phyloP scores from a whole-genome alignment of 2,113 vertebrate genomes.

The Vombatus ursinus region DNA sequence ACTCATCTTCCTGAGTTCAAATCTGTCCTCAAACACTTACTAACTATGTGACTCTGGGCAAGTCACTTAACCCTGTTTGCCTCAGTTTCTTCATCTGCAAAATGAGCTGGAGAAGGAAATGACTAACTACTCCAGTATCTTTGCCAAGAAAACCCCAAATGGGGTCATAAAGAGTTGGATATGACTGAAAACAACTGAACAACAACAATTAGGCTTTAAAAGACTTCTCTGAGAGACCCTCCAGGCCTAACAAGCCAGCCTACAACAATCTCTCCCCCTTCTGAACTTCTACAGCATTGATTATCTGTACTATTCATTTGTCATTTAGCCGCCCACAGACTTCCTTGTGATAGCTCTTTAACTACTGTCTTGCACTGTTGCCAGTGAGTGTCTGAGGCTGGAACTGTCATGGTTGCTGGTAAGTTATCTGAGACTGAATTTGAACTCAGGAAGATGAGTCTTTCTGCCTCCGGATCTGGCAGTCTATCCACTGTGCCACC shows the following conservation, averaged over 20 bases:
- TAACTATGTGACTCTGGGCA: neutral
- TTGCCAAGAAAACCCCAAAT: neutral
- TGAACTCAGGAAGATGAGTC: too few relatives aligned
- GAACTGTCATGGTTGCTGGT: neutral
- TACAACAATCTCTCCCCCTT: neutral
- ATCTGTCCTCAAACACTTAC: neutral
- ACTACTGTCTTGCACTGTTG: neutral
- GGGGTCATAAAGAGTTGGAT: neutral
- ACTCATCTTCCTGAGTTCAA: too few relatives aligned
- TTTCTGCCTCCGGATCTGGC: too few relatives aligned
- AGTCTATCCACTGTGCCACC: neutral
- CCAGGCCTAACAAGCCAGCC: neutral
- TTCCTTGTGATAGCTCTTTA: neutral
- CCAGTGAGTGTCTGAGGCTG: neutral
- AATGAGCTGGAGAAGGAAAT: neutral
- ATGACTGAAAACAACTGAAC: neutral
- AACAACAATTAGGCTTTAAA: neutral
- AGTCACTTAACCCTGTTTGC: neutral
- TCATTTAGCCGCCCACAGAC: neutral
- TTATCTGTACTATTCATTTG: neutral
- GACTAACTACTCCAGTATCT: neutral
- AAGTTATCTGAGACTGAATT: too few relatives aligned
- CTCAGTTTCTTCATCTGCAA: neutral
- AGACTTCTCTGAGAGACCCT: neutral
- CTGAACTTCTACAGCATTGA: neutral